phyloP scores from a whole-genome alignment of 30 jellyfish, hydroid and myxozoan species.

The Cassiopea xamachana region DNA sequence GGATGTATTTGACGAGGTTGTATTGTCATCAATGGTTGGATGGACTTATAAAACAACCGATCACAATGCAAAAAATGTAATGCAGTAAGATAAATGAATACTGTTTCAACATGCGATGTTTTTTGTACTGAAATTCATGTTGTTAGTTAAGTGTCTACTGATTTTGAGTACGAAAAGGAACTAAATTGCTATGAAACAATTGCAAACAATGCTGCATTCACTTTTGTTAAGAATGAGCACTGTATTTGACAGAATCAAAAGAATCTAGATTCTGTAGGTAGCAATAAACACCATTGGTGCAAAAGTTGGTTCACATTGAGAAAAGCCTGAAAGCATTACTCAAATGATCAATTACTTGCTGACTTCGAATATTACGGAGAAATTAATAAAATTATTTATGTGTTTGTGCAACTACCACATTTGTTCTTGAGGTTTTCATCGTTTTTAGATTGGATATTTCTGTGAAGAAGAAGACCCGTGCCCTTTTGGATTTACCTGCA shows the following conservation, averaged over 20 bases:
- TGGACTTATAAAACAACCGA: slow-evolving; percentile 40
- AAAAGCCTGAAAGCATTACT: too few relatives aligned
- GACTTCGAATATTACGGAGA: too few relatives aligned
- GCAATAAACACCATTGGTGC: too few relatives aligned
- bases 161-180: too few relatives aligned
- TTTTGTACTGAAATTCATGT: neutral
- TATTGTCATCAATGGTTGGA: neutral
- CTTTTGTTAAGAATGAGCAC: neutral
- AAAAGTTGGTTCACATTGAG: too few relatives aligned
- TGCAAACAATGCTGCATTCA: too few relatives aligned
- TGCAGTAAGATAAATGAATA: neutral
- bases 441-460: slow-evolving; percentile 9
- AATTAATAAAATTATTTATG: too few relatives aligned
- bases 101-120: neutral
- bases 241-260: too few relatives aligned
- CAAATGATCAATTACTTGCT: neutral
- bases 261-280: too few relatives aligned
- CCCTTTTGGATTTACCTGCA: slow-evolving; percentile 19
- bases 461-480: slow-evolving; percentile 27
- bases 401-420: neutral
- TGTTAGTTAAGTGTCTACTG: too few relatives aligned
- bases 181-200: too few relatives aligned
- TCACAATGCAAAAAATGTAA: slow-evolving; percentile 9
- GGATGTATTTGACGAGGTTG: neutral
- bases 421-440: neutral